These are phyloP conservation scores for Oreotragus oreotragus DNA, from an alignment of 2,113 vertebrate genomes.

Conservation along the genomic window DNA sequence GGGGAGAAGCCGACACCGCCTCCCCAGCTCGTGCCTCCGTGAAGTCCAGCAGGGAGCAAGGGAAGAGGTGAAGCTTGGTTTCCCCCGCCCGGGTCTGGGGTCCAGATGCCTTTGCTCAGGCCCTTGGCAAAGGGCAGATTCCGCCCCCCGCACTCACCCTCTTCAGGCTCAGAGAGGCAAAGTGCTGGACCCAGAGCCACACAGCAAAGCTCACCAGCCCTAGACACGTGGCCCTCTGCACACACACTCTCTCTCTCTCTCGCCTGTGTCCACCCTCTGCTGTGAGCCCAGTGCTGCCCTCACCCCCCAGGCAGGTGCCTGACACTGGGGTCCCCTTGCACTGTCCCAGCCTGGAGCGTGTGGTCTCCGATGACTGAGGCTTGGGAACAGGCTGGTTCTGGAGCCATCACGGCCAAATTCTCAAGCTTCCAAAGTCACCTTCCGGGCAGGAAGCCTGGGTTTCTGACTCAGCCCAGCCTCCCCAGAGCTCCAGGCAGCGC, in stretches of 20 bases:
- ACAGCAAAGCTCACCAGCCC: accelerated
- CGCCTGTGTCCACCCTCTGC: accelerated
- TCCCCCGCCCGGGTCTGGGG: accelerated
- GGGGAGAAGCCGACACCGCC: accelerated
- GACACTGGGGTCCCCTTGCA: not conserved
- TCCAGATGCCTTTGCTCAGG: not conserved
- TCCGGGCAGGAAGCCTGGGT: not conserved
- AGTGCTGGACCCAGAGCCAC: not conserved
- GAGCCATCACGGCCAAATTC: not conserved
- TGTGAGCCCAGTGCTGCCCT: accelerated
- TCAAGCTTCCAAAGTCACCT: constrained; percentile 51
- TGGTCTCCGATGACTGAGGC: accelerated
- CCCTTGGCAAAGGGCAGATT: accelerated
- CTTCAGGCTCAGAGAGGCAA: not conserved
- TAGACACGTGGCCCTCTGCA: accelerated
- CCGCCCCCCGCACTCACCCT: too few relatives aligned
- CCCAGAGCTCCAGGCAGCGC: not conserved
- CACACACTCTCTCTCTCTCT: not conserved
- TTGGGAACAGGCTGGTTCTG: not conserved
- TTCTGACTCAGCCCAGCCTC: constrained; percentile 40
- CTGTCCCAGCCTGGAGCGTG: accelerated
- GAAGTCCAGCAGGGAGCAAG: not conserved
- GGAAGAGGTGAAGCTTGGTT: not conserved
- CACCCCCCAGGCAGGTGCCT: accelerated
- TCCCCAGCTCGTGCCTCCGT: not conserved